These are phyloP conservation scores for Antigone vipio DNA, from an alignment of 2,113 vertebrate species.

Conservation along the genomic window DNA sequence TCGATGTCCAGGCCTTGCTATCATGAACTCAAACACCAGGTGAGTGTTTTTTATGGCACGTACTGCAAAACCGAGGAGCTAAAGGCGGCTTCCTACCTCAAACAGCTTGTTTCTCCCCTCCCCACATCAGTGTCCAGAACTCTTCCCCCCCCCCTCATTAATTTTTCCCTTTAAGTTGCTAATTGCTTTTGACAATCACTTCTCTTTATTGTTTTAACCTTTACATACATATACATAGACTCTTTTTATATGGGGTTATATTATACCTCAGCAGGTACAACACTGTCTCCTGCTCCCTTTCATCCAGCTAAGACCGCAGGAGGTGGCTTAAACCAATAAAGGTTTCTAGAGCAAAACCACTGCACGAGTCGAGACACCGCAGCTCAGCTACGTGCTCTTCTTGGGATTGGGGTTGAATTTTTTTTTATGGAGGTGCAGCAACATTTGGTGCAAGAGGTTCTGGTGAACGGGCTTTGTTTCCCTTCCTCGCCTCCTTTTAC, in stretches of 20 bases:
- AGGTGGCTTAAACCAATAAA: neutral
- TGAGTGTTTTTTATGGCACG: fast-evolving
- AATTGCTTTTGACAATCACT: neutral
- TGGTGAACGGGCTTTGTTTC: neutral
- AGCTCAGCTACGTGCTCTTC: neutral
- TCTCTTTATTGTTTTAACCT: neutral
- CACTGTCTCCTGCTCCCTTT: neutral
- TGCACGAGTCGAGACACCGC: neutral
- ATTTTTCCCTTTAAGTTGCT: neutral
- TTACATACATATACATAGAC: no score
- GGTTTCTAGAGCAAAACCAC: neutral
- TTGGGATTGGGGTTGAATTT: neutral
- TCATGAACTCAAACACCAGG: neutral
- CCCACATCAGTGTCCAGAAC: neutral
- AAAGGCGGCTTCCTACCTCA: neutral
- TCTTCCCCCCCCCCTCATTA: neutral
- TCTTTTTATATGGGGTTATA: neutral
- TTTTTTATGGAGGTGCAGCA: neutral
- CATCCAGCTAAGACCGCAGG: neutral
- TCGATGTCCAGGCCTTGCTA: neutral
- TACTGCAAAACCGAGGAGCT: neutral
- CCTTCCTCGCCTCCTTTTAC: neutral
- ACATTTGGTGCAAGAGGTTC: neutral
- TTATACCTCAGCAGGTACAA: neutral
- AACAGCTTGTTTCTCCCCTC: neutral